Percentiles rank a stretch among this genome's conserved stretches.
Conservation (phyloP, 2,797 vertebrate species). For the Benthosema pterotum region DNA sequence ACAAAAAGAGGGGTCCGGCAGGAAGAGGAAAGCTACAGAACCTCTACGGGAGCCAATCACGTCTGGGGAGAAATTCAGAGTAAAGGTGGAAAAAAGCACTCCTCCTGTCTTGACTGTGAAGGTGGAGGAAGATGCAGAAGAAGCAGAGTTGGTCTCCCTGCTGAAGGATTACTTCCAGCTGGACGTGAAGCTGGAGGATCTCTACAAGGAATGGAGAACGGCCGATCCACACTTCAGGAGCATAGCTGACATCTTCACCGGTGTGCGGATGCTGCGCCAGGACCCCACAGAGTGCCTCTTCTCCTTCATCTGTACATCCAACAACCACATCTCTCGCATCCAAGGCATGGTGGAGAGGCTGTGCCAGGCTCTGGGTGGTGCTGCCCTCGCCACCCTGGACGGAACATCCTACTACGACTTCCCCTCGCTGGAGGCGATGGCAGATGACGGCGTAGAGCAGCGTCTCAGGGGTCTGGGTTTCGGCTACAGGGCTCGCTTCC, state of each 20-base stretch:
- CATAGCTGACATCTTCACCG: conserved; percentile 85
- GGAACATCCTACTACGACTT: conserved; percentile 87
- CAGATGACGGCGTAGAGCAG: too few species aligned
- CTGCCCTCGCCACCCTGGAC: conserved; percentile 83
- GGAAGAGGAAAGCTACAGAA: conserved; percentile 33
- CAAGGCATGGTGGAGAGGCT: conserved; percentile 92
- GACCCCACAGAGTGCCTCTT: conserved; percentile 94
- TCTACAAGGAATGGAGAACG: conserved; percentile 85
- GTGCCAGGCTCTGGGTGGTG: conserved; percentile 85
- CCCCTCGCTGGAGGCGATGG: conserved; percentile 82
- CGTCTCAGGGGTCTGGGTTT: conserved; percentile 89
- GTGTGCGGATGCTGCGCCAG: conserved; percentile 93
- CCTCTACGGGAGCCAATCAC: conserved; percentile 21
- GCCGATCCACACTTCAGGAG: conserved; percentile 85
- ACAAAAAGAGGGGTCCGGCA: too few species aligned
- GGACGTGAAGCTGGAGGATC: conserved; percentile 78
- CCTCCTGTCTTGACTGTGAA: too few species aligned
- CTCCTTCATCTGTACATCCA: conserved; percentile 96
- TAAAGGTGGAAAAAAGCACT: conserved; percentile 50
- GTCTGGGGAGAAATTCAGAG: conserved; percentile 39
- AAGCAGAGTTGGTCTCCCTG: conserved; percentile 27
- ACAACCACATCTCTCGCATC: conserved; percentile 95
- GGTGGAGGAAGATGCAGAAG: conserved; percentile 18
- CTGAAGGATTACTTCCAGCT: conserved; percentile 91
- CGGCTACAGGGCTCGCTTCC: conserved; percentile 91